Conservation (phyloP, 2,113 vertebrate genomes). For the Scytalopus superciliaris region DNA sequence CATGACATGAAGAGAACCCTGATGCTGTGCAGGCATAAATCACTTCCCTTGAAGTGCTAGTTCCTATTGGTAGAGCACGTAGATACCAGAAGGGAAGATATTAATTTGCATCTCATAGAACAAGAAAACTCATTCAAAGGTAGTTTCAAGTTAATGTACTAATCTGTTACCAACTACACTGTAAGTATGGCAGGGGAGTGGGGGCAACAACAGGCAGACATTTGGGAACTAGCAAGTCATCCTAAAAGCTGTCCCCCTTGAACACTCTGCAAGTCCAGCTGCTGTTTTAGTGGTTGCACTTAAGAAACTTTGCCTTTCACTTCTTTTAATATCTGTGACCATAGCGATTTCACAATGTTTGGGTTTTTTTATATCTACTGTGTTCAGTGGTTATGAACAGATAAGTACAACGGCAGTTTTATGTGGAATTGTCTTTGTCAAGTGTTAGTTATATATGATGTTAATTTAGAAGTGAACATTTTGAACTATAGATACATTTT, state of each 20-base stretch:
- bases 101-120: not conserved
- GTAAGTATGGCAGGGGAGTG: not conserved
- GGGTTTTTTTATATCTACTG: not conserved
- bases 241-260: not conserved
- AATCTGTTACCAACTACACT: not conserved
- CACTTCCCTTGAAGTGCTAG: not conserved
- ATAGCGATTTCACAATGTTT: not conserved
- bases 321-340: not conserved
- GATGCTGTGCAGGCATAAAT: not conserved
- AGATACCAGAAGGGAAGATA: not conserved
- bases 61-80: not conserved
- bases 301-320: not conserved
- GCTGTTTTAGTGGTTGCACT: not conserved
- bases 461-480: not conserved
- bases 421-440: not conserved
- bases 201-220: not conserved
- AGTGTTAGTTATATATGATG: not conserved
- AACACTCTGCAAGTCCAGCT: not conserved
- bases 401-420: not conserved
- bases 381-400: not conserved
- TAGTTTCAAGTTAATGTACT: not conserved
- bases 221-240: not conserved
- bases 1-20: not conserved
- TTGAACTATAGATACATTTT: not conserved
- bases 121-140: not conserved